These are phyloP conservation scores for Cydia pomonella DNA, from an alignment of 1,140 invertebrate genomes.

Conservation along the genomic window DNA sequence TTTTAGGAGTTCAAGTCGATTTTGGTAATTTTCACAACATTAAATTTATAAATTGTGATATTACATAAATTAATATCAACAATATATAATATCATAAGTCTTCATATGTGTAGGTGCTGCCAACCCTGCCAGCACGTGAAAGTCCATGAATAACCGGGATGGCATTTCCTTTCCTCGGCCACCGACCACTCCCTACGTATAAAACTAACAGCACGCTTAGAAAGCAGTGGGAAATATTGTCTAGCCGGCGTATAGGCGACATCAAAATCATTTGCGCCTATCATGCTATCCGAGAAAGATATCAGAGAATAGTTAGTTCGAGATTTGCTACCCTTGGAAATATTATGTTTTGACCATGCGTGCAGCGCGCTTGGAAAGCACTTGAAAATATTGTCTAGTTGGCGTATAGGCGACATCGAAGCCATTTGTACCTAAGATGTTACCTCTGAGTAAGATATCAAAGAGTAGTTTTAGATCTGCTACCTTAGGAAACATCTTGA, in stretches of 20 bases:
- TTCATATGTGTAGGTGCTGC: not conserved
- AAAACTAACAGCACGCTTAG: not conserved
- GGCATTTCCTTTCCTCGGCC: constrained; percentile 49
- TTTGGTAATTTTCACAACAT: no score
- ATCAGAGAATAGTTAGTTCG: no score
- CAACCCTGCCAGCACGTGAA: constrained; percentile 45
- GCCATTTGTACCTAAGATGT: not conserved
- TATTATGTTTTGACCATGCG: no score
- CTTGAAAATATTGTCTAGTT: constrained; percentile 11
- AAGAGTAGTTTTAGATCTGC: no score
- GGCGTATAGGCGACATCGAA: not conserved
- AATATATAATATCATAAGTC: no score
- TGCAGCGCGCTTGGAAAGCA: not conserved
- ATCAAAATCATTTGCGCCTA: not conserved
- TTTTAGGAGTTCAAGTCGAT: no score
- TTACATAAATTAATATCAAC: no score
- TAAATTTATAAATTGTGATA: no score
- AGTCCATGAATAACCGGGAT: constrained; percentile 64
- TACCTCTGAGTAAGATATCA: no score
- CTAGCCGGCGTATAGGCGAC: not conserved
- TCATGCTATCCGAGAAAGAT: not conserved
- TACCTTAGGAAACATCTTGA: no score
- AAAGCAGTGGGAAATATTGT: constrained; percentile 21
- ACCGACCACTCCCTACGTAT: constrained; percentile 35
- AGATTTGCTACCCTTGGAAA: no score